Evolutionary conservation across 1,140 invertebrate genomes (phyloP).

Genomic region (Samia ricini): DNA sequence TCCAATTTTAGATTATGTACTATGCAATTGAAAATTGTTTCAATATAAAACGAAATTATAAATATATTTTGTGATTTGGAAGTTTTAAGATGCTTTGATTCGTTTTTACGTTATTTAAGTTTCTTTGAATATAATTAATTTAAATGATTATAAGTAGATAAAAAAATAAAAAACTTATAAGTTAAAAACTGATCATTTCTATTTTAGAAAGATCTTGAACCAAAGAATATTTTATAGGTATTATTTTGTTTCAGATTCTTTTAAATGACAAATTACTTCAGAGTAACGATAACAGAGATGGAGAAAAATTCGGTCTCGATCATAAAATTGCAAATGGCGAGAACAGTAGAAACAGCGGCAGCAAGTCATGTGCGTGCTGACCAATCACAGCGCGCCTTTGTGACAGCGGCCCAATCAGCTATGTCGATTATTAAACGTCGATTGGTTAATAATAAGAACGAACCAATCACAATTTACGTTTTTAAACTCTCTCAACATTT

Average conservation of each 20-base stretch:
- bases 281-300: constrained; percentile 80
- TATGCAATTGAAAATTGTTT: too few relatives aligned
- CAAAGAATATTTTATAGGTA: not conserved
- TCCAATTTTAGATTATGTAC: too few relatives aligned
- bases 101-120: too few relatives aligned
- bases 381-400: constrained; percentile 39
- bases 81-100: too few relatives aligned
- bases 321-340: constrained; percentile 76
- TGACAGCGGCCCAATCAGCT: constrained; percentile 19
- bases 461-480: constrained; percentile 18
- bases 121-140: too few relatives aligned
- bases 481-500: constrained; percentile 16
- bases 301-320: constrained; percentile 81
- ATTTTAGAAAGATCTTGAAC: too few relatives aligned
- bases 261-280: constrained; percentile 84
- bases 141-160: too few relatives aligned
- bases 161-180: too few relatives aligned
- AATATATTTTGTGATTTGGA: too few relatives aligned
- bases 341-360: constrained; percentile 69
- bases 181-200: too few relatives aligned
- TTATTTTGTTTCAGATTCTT: constrained; percentile 78
- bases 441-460: constrained; percentile 4
- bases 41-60: too few relatives aligned
- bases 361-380: constrained; percentile 83
- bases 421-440: constrained; percentile 6